These are phyloP conservation scores for Acestrorhynchus altus DNA, from an alignment of 2,797 vertebrate genomes.

Conservation along the genomic window DNA sequence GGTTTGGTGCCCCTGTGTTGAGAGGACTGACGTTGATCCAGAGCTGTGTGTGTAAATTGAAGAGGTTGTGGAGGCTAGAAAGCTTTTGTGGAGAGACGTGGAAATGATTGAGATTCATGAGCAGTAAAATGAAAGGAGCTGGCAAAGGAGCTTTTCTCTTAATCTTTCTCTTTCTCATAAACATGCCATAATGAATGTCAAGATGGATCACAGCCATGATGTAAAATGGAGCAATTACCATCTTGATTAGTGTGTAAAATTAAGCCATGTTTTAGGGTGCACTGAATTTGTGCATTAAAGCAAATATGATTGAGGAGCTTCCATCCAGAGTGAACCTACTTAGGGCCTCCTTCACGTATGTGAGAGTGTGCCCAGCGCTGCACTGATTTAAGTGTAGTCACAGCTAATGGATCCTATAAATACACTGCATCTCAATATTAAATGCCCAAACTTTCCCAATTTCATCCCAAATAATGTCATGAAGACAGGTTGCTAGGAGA, in stretches of 20 bases:
- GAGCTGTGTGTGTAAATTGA: no score
- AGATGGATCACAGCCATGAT: background rate
- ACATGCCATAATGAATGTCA: background rate
- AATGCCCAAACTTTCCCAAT: slow-evolving; percentile 33
- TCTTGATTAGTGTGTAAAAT: background rate
- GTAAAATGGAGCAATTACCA: background rate
- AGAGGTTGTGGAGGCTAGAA: no score
- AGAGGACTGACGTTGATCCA: no score
- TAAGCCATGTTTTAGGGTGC: background rate
- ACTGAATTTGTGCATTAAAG: background rate
- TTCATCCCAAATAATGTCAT: slow-evolving; percentile 49
- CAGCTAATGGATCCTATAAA: slow-evolving; percentile 37
- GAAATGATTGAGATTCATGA: background rate
- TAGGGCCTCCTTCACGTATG: background rate
- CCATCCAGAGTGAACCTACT: background rate
- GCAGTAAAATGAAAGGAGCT: background rate
- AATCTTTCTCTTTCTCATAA: background rate
- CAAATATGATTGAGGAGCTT: background rate
- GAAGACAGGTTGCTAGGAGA: slow-evolving; percentile 73
- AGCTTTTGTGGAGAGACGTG: no score
- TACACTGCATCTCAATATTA: slow-evolving; percentile 27
- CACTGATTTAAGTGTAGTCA: slow-evolving; percentile 40
- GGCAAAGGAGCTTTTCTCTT: no score
- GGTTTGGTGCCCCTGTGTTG: no score
- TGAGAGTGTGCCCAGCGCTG: background rate